Conservation (phyloP, 1,140 invertebrate species). For the Drosophila bocqueti region DNA sequence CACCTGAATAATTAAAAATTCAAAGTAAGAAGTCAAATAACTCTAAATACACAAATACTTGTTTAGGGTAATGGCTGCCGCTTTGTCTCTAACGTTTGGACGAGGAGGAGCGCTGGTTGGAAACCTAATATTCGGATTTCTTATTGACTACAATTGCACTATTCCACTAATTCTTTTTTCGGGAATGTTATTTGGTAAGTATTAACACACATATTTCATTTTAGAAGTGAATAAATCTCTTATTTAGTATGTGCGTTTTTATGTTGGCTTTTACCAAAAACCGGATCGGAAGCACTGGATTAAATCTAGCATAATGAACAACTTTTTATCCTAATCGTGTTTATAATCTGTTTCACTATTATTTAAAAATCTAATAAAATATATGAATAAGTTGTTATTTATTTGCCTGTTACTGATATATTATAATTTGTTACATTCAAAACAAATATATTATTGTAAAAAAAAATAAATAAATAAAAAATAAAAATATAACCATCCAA, state of each 20-base stretch:
- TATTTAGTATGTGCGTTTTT: slow-evolving; percentile 88
- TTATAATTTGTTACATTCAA: neutral
- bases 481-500: too few species aligned
- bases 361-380: neutral
- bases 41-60: neutral
- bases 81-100: slow-evolving; percentile 90
- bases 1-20: neutral
- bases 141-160: slow-evolving; percentile 90
- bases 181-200: slow-evolving; percentile 89
- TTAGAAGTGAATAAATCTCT: slow-evolving; percentile 8
- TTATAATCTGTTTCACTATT: neutral
- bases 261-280: slow-evolving; percentile 89
- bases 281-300: slow-evolving; percentile 89
- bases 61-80: slow-evolving; percentile 90
- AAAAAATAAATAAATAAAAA: neutral
- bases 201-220: neutral
- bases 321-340: neutral
- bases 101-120: slow-evolving; percentile 89
- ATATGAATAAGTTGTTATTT: neutral
- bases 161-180: slow-evolving; percentile 89
- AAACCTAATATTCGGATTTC: slow-evolving; percentile 89
- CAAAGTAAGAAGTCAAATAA: neutral
- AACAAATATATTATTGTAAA: neutral
- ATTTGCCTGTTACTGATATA: neutral
- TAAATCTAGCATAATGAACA: slow-evolving; percentile 62